Base-by-base conservation (phyloP, 2,888 invertebrate species). In the Catocala fraxini region DNA sequence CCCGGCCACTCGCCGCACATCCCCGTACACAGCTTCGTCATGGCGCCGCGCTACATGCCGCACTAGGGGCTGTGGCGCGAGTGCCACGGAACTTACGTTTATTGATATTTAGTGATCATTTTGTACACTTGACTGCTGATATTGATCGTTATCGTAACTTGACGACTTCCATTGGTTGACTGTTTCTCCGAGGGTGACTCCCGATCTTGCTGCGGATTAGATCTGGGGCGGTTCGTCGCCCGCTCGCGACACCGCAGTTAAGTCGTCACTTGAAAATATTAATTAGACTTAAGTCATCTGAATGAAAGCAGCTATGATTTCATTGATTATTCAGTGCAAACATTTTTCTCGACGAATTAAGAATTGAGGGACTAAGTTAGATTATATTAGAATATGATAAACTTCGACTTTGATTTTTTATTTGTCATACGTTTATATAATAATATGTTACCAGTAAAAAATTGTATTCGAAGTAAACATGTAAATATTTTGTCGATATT, bases 401-500 rank as follows among this genome's bases (percentile, higher is more conserved):
- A 15, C 12, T 33, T 58, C 33, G 52, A 51, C n/a, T 46, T 15
- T 35, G 6, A 46, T 46, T 51, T 46, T 51, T 47, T 13, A 33
- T 46, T 34, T 11, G 35, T 39, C 35, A 39, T 39, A 9, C 35
- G 35, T 7, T 25, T 39, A 39, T 39, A 7, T 39, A 9, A n/a
- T 33, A n/a, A n/a, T 15, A 13, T 4, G n/a, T 25, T n/a, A 35
- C 52, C 13, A 25, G 15, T 51, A 39, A 12, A 11, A 45, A 51
- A 33, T 45, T 46, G 45, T 15, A 25, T 35, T 34, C 42, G 61
- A 47, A 42, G 33, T 46, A 10, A 45, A 35, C 34, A 33, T 69
- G 73, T 68, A 63, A 47, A 74, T 74, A 70, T 60, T 69, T 64
- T 39, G 63, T 65, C 41, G 58, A 59, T 66, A 63, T 58, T 69